Evolutionary conservation across 2,888 invertebrate genomes (phyloP).

Genomic region (Neocrepidodera transversa): DNA sequence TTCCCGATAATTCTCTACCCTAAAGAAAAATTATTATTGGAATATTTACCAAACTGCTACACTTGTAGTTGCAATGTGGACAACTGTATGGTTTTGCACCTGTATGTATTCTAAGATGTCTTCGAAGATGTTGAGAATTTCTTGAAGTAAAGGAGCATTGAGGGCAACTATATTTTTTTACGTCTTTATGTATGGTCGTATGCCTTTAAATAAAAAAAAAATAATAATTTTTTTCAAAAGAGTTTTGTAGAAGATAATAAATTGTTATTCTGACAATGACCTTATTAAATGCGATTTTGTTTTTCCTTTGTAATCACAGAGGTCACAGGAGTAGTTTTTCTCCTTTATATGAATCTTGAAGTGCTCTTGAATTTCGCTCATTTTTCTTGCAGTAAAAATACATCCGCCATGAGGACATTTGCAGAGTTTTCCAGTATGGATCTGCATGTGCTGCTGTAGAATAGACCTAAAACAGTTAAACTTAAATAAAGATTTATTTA

Average conservation of each 20-base stretch:
- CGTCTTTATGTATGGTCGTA: constrained; percentile 63
- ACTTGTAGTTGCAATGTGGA: constrained; percentile 80
- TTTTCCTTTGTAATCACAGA: constrained; percentile 65
- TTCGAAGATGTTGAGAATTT: constrained; percentile 73
- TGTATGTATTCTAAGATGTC: constrained; percentile 81
- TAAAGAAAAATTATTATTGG: too few species aligned
- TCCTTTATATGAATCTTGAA: constrained; percentile 64
- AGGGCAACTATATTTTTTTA: constrained; percentile 68
- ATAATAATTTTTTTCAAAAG: background rate
- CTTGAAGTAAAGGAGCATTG: constrained; percentile 75
- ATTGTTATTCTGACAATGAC: too few species aligned
- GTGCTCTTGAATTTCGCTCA: constrained; percentile 65
- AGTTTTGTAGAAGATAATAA: constrained; percentile 37
- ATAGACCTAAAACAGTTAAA: constrained; percentile 61
- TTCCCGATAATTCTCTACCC: too few species aligned
- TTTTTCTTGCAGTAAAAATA: constrained; percentile 65
- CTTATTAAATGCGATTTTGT: constrained; percentile 62
- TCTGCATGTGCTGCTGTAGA: constrained; percentile 67
- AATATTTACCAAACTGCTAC: constrained; percentile 73
- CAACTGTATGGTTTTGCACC: constrained; percentile 86
- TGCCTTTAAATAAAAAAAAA: constrained; percentile 64
- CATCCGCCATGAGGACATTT: constrained; percentile 66
- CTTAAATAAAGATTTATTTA: background rate
- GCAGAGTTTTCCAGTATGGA: constrained; percentile 65
- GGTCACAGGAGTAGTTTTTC: constrained; percentile 61